These are phyloP conservation scores for Nebria salina DNA, from an alignment of 2,888 invertebrate species.

Conservation along the genomic window DNA sequence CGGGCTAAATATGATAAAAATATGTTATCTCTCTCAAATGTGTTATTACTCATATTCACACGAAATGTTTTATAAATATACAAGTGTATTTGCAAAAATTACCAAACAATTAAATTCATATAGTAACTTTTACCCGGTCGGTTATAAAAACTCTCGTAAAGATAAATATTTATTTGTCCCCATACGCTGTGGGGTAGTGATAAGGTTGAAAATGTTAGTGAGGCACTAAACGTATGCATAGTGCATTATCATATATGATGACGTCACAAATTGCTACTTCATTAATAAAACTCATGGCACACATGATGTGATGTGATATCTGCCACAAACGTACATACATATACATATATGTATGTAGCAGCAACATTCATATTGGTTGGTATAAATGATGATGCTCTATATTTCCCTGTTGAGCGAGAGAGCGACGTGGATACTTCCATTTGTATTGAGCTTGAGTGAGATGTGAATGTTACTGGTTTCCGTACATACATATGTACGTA, in stretches of 20 bases:
- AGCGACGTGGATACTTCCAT: background rate
- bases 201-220: background rate
- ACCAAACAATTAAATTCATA: too few species aligned
- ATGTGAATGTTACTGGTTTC: background rate
- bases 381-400: background rate
- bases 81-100: too few species aligned
- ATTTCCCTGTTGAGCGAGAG: background rate
- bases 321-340: background rate
- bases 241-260: constrained; percentile 7
- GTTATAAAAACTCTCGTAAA: too few species aligned
- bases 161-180: too few species aligned
- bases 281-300: constrained; percentile 17
- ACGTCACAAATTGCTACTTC: constrained; percentile 11
- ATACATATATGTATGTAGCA: background rate
- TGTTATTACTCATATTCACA: too few species aligned
- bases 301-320: background rate
- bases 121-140: too few species aligned
- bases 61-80: too few species aligned
- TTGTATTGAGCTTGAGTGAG: background rate
- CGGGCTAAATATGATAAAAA: too few species aligned
- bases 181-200: too few species aligned
- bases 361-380: background rate
- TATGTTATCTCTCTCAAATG: too few species aligned
- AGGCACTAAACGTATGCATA: constrained; percentile 12
- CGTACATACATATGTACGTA: background rate